A percentile compares a stretch with the other conserved stretches of the same genome.
Evolutionary conservation across 2,888 invertebrate genomes (phyloP).

Genomic region (Sipunculus nudus): DNA sequence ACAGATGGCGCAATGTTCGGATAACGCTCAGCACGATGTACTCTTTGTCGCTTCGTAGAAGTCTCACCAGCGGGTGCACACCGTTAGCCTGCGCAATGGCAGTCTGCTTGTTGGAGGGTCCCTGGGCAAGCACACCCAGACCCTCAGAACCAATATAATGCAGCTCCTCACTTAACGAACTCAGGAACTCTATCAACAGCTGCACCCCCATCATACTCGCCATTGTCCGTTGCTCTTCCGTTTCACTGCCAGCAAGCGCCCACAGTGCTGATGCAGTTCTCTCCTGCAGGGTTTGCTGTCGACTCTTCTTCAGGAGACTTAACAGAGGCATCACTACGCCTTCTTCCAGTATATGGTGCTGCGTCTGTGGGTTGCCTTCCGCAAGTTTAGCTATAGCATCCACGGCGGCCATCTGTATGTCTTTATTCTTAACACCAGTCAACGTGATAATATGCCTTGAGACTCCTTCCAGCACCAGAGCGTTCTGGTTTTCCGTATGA

Average conservation of each 20-base stretch:
- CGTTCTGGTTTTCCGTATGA: conserved; percentile 53
- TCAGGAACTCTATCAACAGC: conserved; percentile 61
- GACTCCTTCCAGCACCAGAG: conserved; percentile 54
- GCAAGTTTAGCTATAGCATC: conserved; percentile 57
- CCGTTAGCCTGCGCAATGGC: conserved; percentile 59
- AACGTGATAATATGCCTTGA: conserved; percentile 52
- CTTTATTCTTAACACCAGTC: conserved; percentile 48
- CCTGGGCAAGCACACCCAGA: conserved; percentile 60
- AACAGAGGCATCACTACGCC: conserved; percentile 58
- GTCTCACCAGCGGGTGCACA: conserved; percentile 54
- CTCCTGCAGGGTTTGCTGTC: conserved; percentile 47
- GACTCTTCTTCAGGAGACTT: conserved; percentile 52
- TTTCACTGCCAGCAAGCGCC: conserved; percentile 60
- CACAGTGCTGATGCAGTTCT: conserved; percentile 62
- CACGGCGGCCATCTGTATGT: conserved; percentile 60
- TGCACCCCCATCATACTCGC: conserved; percentile 60
- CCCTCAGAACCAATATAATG: conserved; percentile 64
- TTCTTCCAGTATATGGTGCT: conserved; percentile 52
- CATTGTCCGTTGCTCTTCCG: conserved; percentile 56
- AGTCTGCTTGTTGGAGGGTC: conserved; percentile 56
- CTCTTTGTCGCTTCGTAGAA: conserved; percentile 58
- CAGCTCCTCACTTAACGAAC: conserved; percentile 57
- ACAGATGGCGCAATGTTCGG: conserved; percentile 56
- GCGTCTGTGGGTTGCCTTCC: conserved; percentile 55
- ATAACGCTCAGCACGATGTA: conserved; percentile 62